Conservation (phyloP, 2,797 vertebrate genomes). For the Chrosomus eos region DNA sequence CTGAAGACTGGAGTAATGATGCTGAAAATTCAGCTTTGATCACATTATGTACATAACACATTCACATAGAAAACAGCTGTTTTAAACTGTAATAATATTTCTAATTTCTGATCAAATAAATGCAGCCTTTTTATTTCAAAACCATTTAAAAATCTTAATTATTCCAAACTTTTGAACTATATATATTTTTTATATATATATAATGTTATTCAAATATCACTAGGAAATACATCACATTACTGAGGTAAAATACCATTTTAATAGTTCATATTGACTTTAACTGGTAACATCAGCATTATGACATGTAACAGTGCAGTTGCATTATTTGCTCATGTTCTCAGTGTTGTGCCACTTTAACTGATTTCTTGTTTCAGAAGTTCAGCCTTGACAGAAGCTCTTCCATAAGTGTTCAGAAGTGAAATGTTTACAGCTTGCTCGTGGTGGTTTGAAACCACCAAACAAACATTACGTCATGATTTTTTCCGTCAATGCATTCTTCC, state of each 20-base stretch:
- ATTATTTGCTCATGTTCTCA: neutral
- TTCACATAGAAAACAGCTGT: neutral
- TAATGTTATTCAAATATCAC: neutral
- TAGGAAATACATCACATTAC: neutral
- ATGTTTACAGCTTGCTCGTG: slow-evolving; percentile 37
- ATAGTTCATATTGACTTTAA: neutral
- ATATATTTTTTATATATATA: neutral
- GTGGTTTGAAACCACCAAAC: slow-evolving; percentile 9
- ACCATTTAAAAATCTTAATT: neutral
- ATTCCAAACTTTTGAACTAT: neutral
- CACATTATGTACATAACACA: no score
- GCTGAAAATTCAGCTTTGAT: neutral
- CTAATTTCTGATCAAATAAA: neutral
- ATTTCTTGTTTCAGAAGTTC: neutral
- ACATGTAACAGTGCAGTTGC: neutral
- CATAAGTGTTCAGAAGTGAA: slow-evolving; percentile 30
- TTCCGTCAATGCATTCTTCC: slow-evolving; percentile 16
- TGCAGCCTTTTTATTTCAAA: neutral
- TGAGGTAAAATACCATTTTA: neutral
- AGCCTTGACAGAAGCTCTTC: slow-evolving; percentile 21
- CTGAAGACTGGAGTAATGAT: neutral
- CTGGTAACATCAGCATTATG: neutral
- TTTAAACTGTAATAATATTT: neutral
- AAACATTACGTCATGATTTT: neutral
- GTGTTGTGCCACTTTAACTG: slow-evolving; percentile 2